Conservation (phyloP, 2,113 vertebrate genomes). For the Diadophis punctatus region DNA sequence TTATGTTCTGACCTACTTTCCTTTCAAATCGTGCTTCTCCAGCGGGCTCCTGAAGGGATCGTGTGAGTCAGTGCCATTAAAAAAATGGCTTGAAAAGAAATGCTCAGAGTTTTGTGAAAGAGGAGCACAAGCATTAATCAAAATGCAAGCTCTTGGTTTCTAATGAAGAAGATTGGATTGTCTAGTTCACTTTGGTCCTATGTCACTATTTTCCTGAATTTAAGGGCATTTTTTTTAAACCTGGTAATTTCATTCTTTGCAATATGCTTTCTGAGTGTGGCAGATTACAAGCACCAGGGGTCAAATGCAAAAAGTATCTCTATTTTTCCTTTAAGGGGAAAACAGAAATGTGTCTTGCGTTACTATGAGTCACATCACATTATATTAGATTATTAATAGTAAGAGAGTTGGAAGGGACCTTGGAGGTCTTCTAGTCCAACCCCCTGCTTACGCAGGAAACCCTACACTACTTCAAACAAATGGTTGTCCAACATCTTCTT, state of each 20-base stretch:
- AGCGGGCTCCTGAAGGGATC: background rate
- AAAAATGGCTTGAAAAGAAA: background rate
- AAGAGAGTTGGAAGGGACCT: too few relatives aligned
- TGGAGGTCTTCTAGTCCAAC: too few relatives aligned
- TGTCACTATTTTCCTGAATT: background rate
- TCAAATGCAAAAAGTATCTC: background rate
- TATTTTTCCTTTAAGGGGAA: background rate
- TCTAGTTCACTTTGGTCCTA: background rate
- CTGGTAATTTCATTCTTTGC: background rate
- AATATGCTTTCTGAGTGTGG: background rate
- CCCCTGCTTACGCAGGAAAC: too few relatives aligned
- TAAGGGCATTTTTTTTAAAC: background rate
- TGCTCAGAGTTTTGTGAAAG: background rate
- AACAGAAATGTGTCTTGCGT: background rate
- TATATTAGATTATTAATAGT: too few relatives aligned
- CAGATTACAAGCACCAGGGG: background rate
- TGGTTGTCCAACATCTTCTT: too few relatives aligned
- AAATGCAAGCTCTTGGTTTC: background rate
- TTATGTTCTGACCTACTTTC: too few relatives aligned
- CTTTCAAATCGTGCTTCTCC: background rate
- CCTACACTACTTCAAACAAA: too few relatives aligned
- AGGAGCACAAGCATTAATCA: background rate
- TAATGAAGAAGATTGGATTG: background rate
- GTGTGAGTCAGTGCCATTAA: background rate
- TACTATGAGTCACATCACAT: background rate